Evolutionary conservation across 2,113 vertebrate genomes (phyloP).

Genomic region (Hemibagrus wyckioides): DNA sequence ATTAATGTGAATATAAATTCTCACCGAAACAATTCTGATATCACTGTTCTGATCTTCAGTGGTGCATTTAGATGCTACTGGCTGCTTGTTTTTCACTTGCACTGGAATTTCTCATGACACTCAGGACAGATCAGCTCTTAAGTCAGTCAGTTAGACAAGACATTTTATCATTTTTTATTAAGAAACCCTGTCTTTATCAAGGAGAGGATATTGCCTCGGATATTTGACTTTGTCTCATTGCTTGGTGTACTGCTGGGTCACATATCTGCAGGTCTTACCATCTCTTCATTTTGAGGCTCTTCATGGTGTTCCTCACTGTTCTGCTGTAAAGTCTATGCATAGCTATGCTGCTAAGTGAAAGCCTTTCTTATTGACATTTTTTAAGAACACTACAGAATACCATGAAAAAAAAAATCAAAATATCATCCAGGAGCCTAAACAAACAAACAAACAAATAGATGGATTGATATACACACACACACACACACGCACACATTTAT

Average conservation of each 20-base stretch:
- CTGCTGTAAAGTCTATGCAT: neutral
- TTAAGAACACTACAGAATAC: neutral
- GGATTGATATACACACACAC: neutral
- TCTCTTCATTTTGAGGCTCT: neutral
- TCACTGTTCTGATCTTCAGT: neutral
- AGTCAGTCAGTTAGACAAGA: neutral
- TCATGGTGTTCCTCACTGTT: rapidly evolving
- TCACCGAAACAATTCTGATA: too few species aligned
- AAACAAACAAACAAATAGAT: constrained; percentile 11
- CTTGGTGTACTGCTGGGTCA: neutral
- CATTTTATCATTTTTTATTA: constrained; percentile 4
- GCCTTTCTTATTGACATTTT: neutral
- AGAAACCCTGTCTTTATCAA: neutral
- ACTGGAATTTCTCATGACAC: neutral
- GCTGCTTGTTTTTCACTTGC: neutral
- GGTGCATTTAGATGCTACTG: neutral
- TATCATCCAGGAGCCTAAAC: neutral
- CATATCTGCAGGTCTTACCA: neutral
- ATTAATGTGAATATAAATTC: neutral
- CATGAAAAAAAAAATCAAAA: neutral
- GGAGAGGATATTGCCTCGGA: neutral
- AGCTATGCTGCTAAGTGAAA: neutral
- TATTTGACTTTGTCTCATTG: neutral
- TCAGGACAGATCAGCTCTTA: neutral
- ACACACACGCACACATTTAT: neutral